Base-by-base conservation (phyloP, 2,113 vertebrate species). In the Sciurus niger region DNA sequence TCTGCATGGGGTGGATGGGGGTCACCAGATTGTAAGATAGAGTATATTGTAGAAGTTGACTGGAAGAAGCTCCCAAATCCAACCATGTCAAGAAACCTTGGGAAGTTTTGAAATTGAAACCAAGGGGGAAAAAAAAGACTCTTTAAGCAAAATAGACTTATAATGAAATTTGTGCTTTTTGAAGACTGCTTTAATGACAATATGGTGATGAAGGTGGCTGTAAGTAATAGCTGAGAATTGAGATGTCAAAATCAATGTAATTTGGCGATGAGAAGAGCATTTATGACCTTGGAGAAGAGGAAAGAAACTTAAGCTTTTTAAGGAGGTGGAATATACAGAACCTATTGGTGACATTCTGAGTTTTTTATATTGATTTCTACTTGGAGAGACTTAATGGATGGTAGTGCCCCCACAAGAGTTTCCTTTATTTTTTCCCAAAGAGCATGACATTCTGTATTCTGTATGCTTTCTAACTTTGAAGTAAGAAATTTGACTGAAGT, bases 121-220 rank as follows among this genome's bases (percentile, higher is more conserved):
- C 1, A 83, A 89, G 30, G 60, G 43, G 22, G 3, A 3, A 9
- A 55, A 63, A 34, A 6, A 8, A 8, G 6, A 1, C 55, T 79
- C 28, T 89, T 68, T 72, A 92, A 88, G 46, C 72, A 95, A 58
- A 79, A 77, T 20, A 84, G 51, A 48, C 17, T 84, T 67, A 89
- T 89, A n/a, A 74, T 95, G 18, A 89, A 91, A 88, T 73, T 77
- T 8, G 9, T 34, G 37, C 65, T 77, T 91, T 90, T 72, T 4
- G 72, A 78, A 63, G 24, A 87, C 25, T 67, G 40, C 25, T 65
- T 14, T 55, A 72, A 53, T 78, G 60, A 73, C 53, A 79, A 0
- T 34, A 28, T n/a, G 24, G 6, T 84, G n/a, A 93, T 83, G 40
- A 65, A n/a, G 55, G 60, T 55, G 51, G 37, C 77, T 16, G 32